phyloP scores from a whole-genome alignment of 2,797 vertebrate genomes.

The Choloepus didactylus region DNA sequence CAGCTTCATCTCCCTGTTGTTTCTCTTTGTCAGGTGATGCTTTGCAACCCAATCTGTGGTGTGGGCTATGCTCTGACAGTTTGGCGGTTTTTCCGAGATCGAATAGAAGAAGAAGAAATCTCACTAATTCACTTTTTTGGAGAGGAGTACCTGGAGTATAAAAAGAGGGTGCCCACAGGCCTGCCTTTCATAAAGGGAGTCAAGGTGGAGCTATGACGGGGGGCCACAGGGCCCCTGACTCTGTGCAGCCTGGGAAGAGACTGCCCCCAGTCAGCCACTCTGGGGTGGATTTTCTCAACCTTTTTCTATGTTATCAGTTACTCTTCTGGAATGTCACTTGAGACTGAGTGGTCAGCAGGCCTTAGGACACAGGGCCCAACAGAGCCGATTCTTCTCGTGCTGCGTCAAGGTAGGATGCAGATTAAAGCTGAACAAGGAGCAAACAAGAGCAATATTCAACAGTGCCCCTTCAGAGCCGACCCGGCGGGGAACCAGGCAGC shows the following conservation, averaged over 20 bases:
- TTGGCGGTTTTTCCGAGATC: slow-evolving; percentile 98
- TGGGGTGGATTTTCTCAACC: neutral
- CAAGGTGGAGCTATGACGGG: slow-evolving; percentile 90
- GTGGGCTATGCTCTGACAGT: slow-evolving; percentile 95
- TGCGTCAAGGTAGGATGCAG: slow-evolving; percentile 26
- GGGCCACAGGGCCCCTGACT: neutral
- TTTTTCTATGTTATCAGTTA: slow-evolving; percentile 18
- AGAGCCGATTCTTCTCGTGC: slow-evolving; percentile 6
- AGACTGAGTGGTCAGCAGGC: slow-evolving; percentile 67
- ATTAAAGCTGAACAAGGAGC: slow-evolving; percentile 66
- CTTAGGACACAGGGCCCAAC: slow-evolving; percentile 49
- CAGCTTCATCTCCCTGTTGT: neutral
- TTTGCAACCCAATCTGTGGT: slow-evolving; percentile 96
- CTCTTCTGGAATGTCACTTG: slow-evolving; percentile 69
- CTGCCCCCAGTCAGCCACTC: neutral
- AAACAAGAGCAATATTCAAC: slow-evolving; percentile 68
- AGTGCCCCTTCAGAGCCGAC: neutral
- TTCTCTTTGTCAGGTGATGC: slow-evolving; percentile 91
- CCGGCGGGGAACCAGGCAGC: neutral
- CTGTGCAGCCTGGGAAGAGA: neutral
- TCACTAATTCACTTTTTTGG: slow-evolving; percentile 97
- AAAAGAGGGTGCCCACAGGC: slow-evolving; percentile 94
- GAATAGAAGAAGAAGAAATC: slow-evolving; percentile 97
- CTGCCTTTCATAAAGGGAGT: slow-evolving; percentile 97
- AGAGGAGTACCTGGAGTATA: slow-evolving; percentile 97